Evolutionary conservation across 2,113 vertebrate genomes (phyloP).

Genomic region (Anhinga anhinga): DNA sequence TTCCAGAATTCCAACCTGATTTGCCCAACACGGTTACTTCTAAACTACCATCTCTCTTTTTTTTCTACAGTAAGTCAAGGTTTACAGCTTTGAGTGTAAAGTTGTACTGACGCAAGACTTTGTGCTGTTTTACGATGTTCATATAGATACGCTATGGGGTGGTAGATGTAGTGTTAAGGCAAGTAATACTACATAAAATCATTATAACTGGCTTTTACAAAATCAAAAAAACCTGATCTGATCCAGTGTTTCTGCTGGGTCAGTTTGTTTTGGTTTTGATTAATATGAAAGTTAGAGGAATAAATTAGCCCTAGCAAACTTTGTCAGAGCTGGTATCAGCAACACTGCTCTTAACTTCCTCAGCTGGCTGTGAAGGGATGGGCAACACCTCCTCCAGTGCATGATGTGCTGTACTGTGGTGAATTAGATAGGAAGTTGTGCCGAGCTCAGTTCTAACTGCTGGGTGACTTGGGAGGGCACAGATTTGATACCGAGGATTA

Average conservation of each 20-base stretch:
- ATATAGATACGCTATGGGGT: rapidly evolving
- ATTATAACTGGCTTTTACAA: not conserved
- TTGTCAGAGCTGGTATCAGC: not conserved
- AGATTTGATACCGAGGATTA: not conserved
- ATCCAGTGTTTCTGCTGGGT: not conserved
- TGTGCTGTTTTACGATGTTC: not conserved
- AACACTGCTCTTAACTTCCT: not conserved
- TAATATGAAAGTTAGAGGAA: not conserved
- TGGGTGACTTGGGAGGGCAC: not conserved
- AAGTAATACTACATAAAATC: not conserved
- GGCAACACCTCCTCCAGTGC: not conserved
- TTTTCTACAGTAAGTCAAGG: not conserved
- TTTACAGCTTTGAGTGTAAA: not conserved
- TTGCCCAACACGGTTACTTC: not conserved
- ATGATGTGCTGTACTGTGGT: not conserved
- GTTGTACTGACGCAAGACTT: not conserved
- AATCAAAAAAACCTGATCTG: not conserved
- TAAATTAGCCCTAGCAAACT: not conserved
- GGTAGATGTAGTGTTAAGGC: not conserved
- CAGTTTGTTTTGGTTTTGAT: not conserved
- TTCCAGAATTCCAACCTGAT: not conserved
- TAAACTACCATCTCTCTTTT: not conserved
- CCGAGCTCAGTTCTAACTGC: not conserved
- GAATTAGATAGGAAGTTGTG: not conserved
- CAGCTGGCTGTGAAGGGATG: rapidly evolving